Evolutionary conservation across 2,888 invertebrate genomes (phyloP), one percentile per base, ranked within the genome.

Genomic region (Diachrysia chrysitis): DNA sequence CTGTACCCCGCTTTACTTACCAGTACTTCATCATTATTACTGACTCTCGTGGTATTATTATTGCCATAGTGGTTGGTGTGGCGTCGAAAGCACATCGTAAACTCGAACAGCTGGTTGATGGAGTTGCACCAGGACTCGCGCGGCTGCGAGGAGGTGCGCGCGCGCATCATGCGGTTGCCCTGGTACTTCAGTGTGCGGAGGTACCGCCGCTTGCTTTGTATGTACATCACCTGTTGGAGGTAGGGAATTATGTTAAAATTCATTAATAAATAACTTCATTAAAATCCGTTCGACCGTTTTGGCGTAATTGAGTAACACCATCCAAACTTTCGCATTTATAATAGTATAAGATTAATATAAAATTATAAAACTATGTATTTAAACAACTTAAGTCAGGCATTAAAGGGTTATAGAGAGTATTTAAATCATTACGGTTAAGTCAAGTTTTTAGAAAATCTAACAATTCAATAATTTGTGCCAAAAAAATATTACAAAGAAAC

Each of bases 131-230:
- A 93, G 1, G 90, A 78, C 61, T 63, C 76, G 4, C 58, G 80
- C 55, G 79, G 82, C 63, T 46, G 66, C 17, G 76, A 54, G n/a
- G 71, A 73, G 17, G 85, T 84, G 71, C 91, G 89, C 67, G 87
- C 89, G 58, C 93, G 86, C 86, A 94, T 90, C 73, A 87, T 85
- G 5, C 95, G 91, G 80, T 91, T 90, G 19, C 96, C 96, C 51
- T 94, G 95, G 85, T 95, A 93, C 85, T 96, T 96, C 0, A 96
- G 87, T 0, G 94, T 91, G 71, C 95, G 94, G 0, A 96, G 84
- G 71, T 95, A 95, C 2, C 95, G 94, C 0, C 96, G 93, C 76
- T 92, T 91, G 82, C 95, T 91, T 86, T 96, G 96, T 60, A 96
- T 85, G 76, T 90, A 94, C 81, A 88, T 93, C 29, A 96, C 95